These are phyloP conservation scores for Lypha dubia DNA, from an alignment of 2,888 invertebrate genomes.

Conservation along the genomic window DNA sequence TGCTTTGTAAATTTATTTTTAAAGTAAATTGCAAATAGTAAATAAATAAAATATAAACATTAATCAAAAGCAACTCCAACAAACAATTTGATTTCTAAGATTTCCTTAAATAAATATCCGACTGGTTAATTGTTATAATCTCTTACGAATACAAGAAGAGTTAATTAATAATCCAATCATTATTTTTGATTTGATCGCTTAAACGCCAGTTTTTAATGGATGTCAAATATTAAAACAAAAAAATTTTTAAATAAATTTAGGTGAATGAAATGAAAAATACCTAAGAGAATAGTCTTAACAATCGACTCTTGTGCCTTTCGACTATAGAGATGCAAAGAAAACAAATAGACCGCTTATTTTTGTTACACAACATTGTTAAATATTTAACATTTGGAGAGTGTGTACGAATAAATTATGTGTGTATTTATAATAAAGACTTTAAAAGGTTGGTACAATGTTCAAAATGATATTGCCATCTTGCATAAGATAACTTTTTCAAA, in stretches of 20 bases:
- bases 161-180: constrained; percentile 8
- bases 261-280: constrained; percentile 48
- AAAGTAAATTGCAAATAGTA: too few species aligned
- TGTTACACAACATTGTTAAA: background rate
- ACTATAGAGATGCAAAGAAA: background rate
- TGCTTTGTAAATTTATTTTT: too few species aligned
- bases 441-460: background rate
- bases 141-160: background rate
- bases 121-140: background rate
- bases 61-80: constrained; percentile 24
- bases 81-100: constrained; percentile 29
- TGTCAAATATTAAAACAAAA: constrained; percentile 32
- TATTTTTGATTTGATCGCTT: background rate
- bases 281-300: constrained; percentile 2
- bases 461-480: too few species aligned
- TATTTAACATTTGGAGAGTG: background rate
- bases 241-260: constrained; percentile 41
- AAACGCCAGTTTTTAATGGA: constrained; percentile 8
- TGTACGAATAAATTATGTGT: background rate
- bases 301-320: background rate
- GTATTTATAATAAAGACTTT: background rate
- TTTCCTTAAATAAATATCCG: constrained; percentile 2
- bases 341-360: background rate
- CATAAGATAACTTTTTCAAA: too few species aligned
- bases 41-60: background rate